A percentile compares a stretch with the other conserved stretches of the same genome.
phyloP scores from a whole-genome alignment of 2,888 invertebrate genomes.

The Andricus curvator region DNA sequence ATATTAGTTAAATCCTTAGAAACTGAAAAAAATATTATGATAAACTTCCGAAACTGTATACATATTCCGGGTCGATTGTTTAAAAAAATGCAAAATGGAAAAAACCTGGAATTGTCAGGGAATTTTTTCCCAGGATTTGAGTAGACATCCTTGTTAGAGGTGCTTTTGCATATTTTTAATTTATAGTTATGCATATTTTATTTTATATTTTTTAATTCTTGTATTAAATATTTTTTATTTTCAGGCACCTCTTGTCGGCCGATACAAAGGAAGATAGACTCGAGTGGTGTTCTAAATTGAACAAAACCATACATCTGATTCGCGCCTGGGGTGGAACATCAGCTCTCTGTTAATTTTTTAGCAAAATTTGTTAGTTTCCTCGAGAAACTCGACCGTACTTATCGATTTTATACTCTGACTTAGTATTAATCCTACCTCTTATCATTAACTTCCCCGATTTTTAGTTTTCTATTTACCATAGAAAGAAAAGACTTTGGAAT shows the following conservation, averaged over 20 bases:
- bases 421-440: constrained; percentile 18
- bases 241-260: constrained; percentile 92
- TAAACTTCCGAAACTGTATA: too few species aligned
- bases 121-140: too few species aligned
- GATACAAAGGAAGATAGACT: constrained; percentile 94
- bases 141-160: too few species aligned
- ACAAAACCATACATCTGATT: constrained; percentile 89
- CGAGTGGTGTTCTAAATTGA: constrained; percentile 91
- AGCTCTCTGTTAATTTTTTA: constrained; percentile 44
- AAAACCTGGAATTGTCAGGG: too few species aligned
- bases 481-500: background rate
- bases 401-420: constrained; percentile 33
- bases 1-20: too few species aligned
- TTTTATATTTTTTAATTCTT: too few species aligned
- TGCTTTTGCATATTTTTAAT: too few species aligned
- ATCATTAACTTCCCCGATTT: background rate
- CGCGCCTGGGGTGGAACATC: constrained; percentile 83
- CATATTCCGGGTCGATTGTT: too few species aligned
- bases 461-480: background rate
- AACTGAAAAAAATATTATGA: too few species aligned
- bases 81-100: too few species aligned
- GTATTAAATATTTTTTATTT: constrained; percentile 61
- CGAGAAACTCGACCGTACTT: constrained; percentile 45
- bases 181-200: too few species aligned
- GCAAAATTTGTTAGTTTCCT: constrained; percentile 10